Base-by-base conservation (phyloP, 2,113 vertebrate species). In the Cyphomyrus discorhynchus region DNA sequence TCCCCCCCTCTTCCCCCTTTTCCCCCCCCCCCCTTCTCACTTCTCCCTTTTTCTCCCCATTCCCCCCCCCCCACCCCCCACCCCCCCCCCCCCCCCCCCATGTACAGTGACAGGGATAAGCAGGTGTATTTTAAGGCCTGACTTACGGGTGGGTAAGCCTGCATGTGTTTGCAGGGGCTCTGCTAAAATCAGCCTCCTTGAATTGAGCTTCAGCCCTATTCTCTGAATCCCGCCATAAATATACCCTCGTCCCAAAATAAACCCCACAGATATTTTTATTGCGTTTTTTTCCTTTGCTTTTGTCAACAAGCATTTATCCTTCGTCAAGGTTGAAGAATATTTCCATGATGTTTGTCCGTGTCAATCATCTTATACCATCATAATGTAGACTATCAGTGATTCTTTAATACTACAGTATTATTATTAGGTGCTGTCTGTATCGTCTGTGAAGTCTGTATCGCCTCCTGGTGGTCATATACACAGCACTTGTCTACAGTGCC, bases 111-210 rank as follows among this genome's bases (percentile, higher is more conserved):
- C 84, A 90, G 74, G 74, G 50, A 35, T 31, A 39, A 42, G 70
- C n/a, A 53, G 77, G 86, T 90, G 88, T 93, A 91, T 92, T 92
- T 91, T 89, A 89, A 89, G 91, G 5, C 13, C 56, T 17, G 31
- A 90, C 90, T 91, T 92, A 90, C 31, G 42, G 82, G 31, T 85
- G 21, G 15, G 50, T 88, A 52, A 80, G 62, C 19, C 42, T 19
- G 52, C 62, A 49, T 74, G 47, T 89, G 46, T 88, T 50, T 8
- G 27, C 62, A 3, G 62, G 15, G 27, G n/a, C 21, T 77, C 70
- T 77, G 2, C 3, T 77, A 15, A 77, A 77, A 77, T 39, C 70
- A 77, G 27, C 27, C 70, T 39, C 31, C 27, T 77, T 35, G 31
- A 77, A 39, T 39, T n/a, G 31, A 35, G 35, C 15, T 80, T 80